A percentile compares a stretch with the other conserved stretches of the same genome.
Conservation (phyloP, 2,888 invertebrate species). For the Dasysyrphus albostriatus region DNA sequence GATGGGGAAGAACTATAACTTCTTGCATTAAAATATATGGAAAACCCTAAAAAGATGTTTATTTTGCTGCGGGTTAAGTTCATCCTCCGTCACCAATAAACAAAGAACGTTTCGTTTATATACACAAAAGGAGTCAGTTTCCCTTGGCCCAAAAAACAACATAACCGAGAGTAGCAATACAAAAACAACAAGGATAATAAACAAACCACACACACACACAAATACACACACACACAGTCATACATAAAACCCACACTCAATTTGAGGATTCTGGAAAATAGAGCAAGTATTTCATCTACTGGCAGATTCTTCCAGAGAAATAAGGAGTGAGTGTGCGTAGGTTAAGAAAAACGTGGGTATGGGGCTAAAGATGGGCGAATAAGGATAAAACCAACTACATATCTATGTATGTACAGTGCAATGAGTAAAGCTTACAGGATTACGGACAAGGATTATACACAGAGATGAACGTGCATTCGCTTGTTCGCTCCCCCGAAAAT, state of each 20-base stretch:
- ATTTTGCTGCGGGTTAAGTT: slow-evolving; percentile 61
- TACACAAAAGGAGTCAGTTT: slow-evolving; percentile 48
- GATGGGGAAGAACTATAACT: slow-evolving; percentile 34
- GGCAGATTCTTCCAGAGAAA: slow-evolving; percentile 28
- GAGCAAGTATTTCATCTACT: slow-evolving; percentile 53
- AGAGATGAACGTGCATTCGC: slow-evolving; percentile 40
- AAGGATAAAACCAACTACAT: slow-evolving; percentile 23
- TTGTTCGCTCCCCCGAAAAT: slow-evolving; percentile 44
- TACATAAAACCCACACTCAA: slow-evolving; percentile 47
- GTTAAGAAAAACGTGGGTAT: slow-evolving; percentile 11
- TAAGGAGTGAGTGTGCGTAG: slow-evolving; percentile 42
- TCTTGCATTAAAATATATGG: slow-evolving; percentile 57
- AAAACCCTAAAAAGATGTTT: slow-evolving; percentile 60
- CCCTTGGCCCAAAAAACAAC: slow-evolving; percentile 40
- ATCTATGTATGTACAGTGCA: slow-evolving; percentile 35
- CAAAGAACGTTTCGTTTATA: slow-evolving; percentile 44
- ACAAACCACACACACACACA: slow-evolving; percentile 22
- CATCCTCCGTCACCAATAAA: slow-evolving; percentile 60
- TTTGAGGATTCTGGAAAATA: slow-evolving; percentile 31
- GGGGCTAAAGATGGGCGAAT: neutral
- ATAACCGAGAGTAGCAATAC: neutral
- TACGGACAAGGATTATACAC: slow-evolving; percentile 55
- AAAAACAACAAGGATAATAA: slow-evolving; percentile 53
- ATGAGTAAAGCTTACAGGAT: slow-evolving; percentile 68
- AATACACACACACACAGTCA: neutral